Evolutionary conservation across 2,797 vertebrate genomes (phyloP).

Genomic region (Acridotheres tristis): DNA sequence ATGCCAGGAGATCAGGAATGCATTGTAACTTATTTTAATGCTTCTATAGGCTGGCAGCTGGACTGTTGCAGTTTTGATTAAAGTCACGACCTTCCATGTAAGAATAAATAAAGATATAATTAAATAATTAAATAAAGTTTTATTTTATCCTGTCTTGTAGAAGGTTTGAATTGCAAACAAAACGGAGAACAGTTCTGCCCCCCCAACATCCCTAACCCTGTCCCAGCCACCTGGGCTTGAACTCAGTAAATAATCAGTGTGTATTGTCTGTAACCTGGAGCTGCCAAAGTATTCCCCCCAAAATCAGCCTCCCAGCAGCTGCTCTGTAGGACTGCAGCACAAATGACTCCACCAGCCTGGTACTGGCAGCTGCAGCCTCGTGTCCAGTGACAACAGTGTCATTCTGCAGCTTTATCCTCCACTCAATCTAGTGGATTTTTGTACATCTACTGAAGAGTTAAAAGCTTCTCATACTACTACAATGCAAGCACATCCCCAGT

Average conservation of each 20-base stretch:
- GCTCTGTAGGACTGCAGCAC: not conserved
- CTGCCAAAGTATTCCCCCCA: not conserved
- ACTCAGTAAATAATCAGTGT: not conserved
- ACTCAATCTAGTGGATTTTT: not conserved
- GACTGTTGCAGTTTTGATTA: not conserved
- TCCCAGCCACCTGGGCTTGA: not conserved
- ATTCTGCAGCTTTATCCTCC: not conserved
- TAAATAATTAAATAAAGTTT: not conserved
- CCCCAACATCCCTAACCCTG: accelerated
- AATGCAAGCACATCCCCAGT: not conserved
- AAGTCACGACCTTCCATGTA: not conserved
- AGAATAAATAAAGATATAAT: not conserved
- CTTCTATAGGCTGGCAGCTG: not conserved
- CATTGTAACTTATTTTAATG: not conserved
- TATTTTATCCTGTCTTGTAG: not conserved
- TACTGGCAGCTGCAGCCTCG: accelerated
- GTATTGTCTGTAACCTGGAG: not conserved
- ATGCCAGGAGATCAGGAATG: not conserved
- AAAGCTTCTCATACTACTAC: not conserved
- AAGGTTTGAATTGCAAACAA: not conserved
- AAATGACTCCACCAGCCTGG: not conserved
- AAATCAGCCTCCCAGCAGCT: not conserved
- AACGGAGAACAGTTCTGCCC: not conserved
- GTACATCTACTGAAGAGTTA: not conserved
- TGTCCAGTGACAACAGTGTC: not conserved